Percentiles rank a stretch among this genome's conserved stretches.
Conservation (phyloP, 92 coral and sea anemone species). For the Chrysogorgia sp. region DNA sequence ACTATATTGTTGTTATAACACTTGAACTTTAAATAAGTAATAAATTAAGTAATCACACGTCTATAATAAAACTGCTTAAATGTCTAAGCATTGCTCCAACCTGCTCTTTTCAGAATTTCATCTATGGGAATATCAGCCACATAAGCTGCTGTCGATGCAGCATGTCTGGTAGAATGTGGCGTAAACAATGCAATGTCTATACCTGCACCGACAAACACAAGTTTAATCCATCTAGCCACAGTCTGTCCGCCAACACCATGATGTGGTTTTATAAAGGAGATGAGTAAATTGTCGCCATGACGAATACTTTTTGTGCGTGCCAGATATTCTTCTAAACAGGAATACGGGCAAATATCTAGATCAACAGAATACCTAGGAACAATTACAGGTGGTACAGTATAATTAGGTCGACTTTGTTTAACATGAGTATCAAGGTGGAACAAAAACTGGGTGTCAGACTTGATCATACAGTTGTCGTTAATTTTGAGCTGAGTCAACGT, state of each 20-base stretch:
- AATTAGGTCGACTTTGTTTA: too few species aligned
- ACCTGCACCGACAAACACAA: not conserved
- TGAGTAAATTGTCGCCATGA: not conserved
- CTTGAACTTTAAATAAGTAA: too few species aligned
- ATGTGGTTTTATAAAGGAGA: not conserved
- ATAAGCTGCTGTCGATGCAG: not conserved
- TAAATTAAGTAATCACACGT: too few species aligned
- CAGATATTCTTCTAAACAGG: not conserved
- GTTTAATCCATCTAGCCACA: not conserved
- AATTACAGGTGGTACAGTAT: too few species aligned
- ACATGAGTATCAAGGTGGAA: too few species aligned
- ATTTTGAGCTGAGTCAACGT: slow-evolving; percentile 54
- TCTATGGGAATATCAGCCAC: too few species aligned
- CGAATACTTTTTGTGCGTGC: not conserved
- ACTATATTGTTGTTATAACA: too few species aligned
- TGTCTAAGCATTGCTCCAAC: too few species aligned
- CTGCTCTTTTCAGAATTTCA: too few species aligned
- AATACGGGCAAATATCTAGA: not conserved
- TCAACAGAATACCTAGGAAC: slow-evolving; percentile 45
- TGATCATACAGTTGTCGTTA: slow-evolving; percentile 31
- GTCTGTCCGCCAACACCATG: not conserved
- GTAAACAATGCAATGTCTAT: not conserved
- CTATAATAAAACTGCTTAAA: too few species aligned
- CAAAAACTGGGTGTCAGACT: slow-evolving; percentile 1
- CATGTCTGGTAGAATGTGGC: not conserved